Evolutionary conservation across 2,113 vertebrate species (phyloP), one percentile per base, ranked within the genome.

Genomic region (Entelurus aequoreus): DNA sequence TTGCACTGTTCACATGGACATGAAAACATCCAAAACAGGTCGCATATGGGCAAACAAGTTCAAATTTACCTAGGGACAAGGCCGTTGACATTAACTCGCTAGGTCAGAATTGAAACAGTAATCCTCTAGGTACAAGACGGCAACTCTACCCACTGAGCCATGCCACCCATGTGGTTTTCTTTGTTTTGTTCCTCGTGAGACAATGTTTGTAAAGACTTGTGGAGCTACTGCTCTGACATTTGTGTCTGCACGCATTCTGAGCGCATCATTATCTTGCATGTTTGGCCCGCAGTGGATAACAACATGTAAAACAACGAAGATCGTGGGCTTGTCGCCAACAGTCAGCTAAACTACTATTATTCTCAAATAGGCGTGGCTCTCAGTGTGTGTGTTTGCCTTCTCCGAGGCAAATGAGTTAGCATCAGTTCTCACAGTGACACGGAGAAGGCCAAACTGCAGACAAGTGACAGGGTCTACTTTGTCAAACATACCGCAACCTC

Each of bases 401-500:
- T 35, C 46, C 60, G 8, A 35, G 50, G 52, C 28, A 36, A 35
- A 40, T 71, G 48, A 60, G 59, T 28, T 51, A 16, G 47, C 15
- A 54, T 36, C 40, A 19, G 65, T 48, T 68, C 56, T 71, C 38
- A 42, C 35, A 14, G 65, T 57, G 48, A 76, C 59, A 12, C 61
- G 50, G 50, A 51, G 62, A 54, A 48, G 70, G 66, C 44, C 59
- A 54, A 63, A 60, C 62, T 77, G 54, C 54, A 21, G 40, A 19
- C 55, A 6, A 21, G 16, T 69, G 48, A 68, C 58, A 54, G 73
- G 48, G 68, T 77, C 61, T 72, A 40, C 54, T 55, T 75, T 77
- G 70, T 76, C 76, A 82, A 84, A 80, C 76, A 80, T 82, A 57
- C 68, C 79, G 71, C 69, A n/a, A 58, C 58, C 48, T 52, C 6